Conservation (phyloP, 2,888 invertebrate genomes). For the Eilema sororculum region DNA sequence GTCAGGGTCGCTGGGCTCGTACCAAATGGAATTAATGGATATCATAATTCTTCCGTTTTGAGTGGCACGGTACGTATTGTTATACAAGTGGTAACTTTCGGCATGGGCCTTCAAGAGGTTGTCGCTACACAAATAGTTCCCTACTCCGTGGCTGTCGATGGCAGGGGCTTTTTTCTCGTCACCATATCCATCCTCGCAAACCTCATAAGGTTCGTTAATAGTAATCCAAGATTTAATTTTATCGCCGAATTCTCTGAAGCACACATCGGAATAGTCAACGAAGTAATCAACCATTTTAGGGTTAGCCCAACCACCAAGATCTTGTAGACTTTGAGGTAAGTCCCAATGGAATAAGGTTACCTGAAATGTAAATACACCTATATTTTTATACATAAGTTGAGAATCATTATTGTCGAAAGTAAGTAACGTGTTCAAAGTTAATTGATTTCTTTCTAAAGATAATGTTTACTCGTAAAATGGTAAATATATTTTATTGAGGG, state of each 20-base stretch:
- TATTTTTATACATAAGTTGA: neutral
- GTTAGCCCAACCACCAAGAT: slow-evolving; percentile 86
- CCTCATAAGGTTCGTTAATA: slow-evolving; percentile 89
- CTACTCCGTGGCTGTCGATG: slow-evolving; percentile 84
- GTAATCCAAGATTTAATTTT: slow-evolving; percentile 90
- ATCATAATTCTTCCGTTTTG: slow-evolving; percentile 87
- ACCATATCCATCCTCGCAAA: slow-evolving; percentile 86
- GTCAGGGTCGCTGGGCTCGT: slow-evolving; percentile 78
- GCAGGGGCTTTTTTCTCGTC: slow-evolving; percentile 85
- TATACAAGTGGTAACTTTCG: slow-evolving; percentile 88
- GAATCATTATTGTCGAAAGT: neutral
- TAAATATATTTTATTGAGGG: too few species aligned
- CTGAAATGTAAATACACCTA: slow-evolving; percentile 53
- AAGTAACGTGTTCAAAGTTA: neutral
- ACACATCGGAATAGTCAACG: slow-evolving; percentile 85
- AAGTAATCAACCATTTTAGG: slow-evolving; percentile 85
- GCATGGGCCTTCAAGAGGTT: slow-evolving; percentile 90
- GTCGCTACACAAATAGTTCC: slow-evolving; percentile 89
- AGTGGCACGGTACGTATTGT: slow-evolving; percentile 84
- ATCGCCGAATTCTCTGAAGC: slow-evolving; percentile 86
- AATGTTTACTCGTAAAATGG: too few species aligned
- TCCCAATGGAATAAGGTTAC: slow-evolving; percentile 91
- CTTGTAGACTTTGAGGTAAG: slow-evolving; percentile 87
- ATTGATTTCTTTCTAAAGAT: too few species aligned
- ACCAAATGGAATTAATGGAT: slow-evolving; percentile 85